Evolutionary conservation across 2,797 vertebrate genomes (phyloP).

Genomic region (Urophycis tenuis): DNA sequence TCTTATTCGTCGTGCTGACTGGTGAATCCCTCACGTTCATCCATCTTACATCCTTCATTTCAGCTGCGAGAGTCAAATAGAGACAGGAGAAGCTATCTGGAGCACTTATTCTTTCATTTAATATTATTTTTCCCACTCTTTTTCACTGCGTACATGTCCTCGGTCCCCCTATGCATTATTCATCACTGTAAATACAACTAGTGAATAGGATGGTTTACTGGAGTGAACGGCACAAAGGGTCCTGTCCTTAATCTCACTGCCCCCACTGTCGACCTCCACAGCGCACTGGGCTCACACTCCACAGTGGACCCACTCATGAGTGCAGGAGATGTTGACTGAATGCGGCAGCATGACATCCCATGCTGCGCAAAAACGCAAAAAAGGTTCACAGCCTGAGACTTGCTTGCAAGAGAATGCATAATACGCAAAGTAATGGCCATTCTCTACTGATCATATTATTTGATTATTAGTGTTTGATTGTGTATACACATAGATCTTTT

Average conservation of each 20-base stretch:
- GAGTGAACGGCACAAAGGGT: background rate
- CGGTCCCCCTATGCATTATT: no score
- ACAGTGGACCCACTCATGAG: background rate
- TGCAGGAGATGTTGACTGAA: no score
- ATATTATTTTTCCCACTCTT: background rate
- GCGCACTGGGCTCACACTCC: background rate
- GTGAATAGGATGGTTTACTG: background rate
- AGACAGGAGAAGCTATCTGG: no score
- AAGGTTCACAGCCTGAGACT: background rate
- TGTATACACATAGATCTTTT: background rate
- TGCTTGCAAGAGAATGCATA: background rate
- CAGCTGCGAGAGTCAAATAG: no score
- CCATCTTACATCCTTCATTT: no score
- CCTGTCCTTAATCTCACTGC: background rate
- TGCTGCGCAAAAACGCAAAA: background rate
- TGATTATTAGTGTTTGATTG: background rate
- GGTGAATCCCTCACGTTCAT: no score
- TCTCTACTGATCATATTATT: background rate
- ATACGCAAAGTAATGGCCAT: background rate
- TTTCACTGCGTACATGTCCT: background rate
- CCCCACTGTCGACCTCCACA: background rate
- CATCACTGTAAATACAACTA: conserved; percentile 25
- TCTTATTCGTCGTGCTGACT: no score
- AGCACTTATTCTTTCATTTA: no score
- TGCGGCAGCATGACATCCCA: background rate